Evolutionary conservation across 2,888 invertebrate species (phyloP).

Genomic region (Sclerodermus sp.): DNA sequence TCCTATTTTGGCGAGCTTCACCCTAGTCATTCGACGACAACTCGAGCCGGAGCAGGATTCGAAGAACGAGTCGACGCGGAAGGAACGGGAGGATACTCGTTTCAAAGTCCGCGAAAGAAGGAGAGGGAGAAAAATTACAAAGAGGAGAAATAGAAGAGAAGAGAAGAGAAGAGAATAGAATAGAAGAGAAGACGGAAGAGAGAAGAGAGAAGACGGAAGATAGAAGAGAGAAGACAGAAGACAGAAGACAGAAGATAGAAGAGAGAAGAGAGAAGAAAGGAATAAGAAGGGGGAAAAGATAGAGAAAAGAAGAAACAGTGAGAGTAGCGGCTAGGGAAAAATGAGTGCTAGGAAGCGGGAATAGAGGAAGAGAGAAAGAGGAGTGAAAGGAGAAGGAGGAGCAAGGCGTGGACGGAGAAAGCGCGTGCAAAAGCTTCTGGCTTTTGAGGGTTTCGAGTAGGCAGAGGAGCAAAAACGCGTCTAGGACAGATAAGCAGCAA

Average conservation of each 20-base stretch:
- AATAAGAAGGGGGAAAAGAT: not conserved
- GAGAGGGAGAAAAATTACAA: not conserved
- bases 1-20: too few species aligned
- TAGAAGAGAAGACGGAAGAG: not conserved
- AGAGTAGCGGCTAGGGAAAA: not conserved
- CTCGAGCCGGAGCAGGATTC: too few species aligned
- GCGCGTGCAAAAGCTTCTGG: too few species aligned
- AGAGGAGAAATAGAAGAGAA: not conserved
- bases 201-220: not conserved
- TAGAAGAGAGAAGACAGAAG: not conserved
- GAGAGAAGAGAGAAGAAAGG: not conserved
- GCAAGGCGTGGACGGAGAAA: too few species aligned
- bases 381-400: too few species aligned
- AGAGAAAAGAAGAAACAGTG: not conserved
- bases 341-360: not conserved
- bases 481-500: not conserved
- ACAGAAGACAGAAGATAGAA: not conserved
- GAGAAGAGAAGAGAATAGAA: slow-evolving; percentile 1
- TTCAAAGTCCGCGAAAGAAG: too few species aligned
- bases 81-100: too few species aligned
- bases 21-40: too few species aligned
- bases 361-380: not conserved
- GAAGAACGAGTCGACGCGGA: too few species aligned
- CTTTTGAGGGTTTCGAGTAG: not conserved
- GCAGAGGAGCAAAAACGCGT: not conserved